phyloP scores from a whole-genome alignment of 1,140 invertebrate genomes.

The Glossosoma conforme region DNA sequence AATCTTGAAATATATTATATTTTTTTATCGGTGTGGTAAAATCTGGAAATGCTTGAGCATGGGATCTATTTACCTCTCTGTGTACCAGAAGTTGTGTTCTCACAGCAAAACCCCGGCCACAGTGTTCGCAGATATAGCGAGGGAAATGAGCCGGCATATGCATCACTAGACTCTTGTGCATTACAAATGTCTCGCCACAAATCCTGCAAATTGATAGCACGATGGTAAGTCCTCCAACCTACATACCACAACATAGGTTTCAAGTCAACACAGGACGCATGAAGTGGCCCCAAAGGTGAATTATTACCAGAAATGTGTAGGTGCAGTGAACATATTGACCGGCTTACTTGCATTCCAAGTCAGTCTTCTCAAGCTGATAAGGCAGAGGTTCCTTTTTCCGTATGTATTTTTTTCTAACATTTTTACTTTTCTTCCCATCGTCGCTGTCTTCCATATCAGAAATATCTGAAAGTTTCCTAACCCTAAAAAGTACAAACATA shows the following conservation, averaged over 20 bases:
- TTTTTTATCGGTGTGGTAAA: no score
- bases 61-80: no score
- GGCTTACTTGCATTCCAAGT: not conserved
- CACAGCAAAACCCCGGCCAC: slow-evolving; percentile 46
- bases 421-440: no score
- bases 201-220: slow-evolving; percentile 33
- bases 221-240: no score
- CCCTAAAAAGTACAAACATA: no score
- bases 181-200: slow-evolving; percentile 34
- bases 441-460: no score
- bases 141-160: slow-evolving; percentile 42
- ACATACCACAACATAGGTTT: no score
- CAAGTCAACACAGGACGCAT: not conserved
- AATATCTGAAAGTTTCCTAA: no score
- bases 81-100: slow-evolving; percentile 44
- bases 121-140: slow-evolving; percentile 47
- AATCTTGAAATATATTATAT: no score
- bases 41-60: not conserved
- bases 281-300: not conserved
- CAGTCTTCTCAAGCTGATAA: not conserved
- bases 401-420: not conserved
- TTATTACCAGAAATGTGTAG: not conserved
- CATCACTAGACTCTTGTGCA: slow-evolving; percentile 35
- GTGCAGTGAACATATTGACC: not conserved
- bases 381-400: not conserved